Base-by-base conservation (phyloP, 2,888 invertebrate species). In the Pachymerium ferrugineum region DNA sequence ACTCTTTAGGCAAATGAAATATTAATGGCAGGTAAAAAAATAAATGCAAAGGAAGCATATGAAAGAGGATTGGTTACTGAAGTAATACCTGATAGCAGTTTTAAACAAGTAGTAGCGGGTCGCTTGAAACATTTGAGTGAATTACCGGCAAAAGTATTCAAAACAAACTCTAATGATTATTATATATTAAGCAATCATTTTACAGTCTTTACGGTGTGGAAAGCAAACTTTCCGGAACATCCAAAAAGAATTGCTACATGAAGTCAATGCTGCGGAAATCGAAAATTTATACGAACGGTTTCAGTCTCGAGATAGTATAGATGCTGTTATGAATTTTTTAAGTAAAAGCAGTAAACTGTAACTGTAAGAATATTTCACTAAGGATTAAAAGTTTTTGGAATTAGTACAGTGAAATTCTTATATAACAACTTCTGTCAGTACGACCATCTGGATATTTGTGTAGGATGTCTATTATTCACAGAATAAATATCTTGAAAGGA, bases 31-130 rank as follows among this genome's bases (percentile, higher is more conserved):
- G 91, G 90, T 79, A 86, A 90, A 78, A 92, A 89, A 83, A 85
- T 97, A 80, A 86, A 87, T 29, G 93, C 94, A 0, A 79, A 85
- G 73, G 94, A 96, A 84, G 97, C 97, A 0, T 84, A 87, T 70
- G 84, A 88, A 54, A 86, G 86, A 80, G 91, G 93, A 29, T 88
- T 97, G 74, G 88, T 97, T 0, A 89, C 93, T 12, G 87, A 89
- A 80, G 84, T 97, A 14, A 90, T 91, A 78, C 89, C 90, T 75
- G 83, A 86, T 42, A 83, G 86, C 25, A 85, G 88, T 72, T 82
- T 91, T 72, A 83, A 89, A 72, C 83, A 81, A 81, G 78, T 87
- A 79, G 86, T 88, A 33, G 89, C 86, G 86, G 78, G 79, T 3
- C 79, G 80, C 73, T 76, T 86, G 3, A 76, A 82, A 31, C 83